Conservation (phyloP, 2,797 vertebrate species). For the Poeciliopsis paucimaculata region DNA sequence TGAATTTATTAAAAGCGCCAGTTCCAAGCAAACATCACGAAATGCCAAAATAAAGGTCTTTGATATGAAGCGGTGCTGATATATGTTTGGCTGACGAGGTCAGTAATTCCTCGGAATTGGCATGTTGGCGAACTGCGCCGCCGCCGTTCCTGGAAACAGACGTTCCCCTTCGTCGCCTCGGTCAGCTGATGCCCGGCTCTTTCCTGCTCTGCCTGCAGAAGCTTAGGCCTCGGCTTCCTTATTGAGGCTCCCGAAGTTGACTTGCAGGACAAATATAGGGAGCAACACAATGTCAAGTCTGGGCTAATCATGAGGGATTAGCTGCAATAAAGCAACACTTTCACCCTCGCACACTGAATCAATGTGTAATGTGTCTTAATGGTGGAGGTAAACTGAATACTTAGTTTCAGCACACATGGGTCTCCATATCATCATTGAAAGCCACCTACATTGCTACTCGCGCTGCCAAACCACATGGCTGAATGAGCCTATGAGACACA, state of each 20-base stretch:
- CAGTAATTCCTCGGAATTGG: constrained; percentile 32
- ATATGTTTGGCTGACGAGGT: constrained; percentile 42
- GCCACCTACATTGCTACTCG: constrained; percentile 75
- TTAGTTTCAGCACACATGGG: constrained; percentile 67
- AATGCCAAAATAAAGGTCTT: constrained; percentile 72
- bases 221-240: constrained; percentile 62
- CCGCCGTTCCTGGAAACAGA: constrained; percentile 54
- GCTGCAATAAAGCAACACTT: constrained; percentile 45
- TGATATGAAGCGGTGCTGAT: constrained; percentile 74
- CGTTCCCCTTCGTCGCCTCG: constrained; percentile 47
- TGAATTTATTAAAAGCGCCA: constrained; percentile 74
- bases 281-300: constrained; percentile 57
- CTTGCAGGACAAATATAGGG: constrained; percentile 66
- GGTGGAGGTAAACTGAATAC: constrained; percentile 63
- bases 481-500: constrained; percentile 73
- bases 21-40: constrained; percentile 66
- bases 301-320: constrained; percentile 58
- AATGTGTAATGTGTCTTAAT: constrained; percentile 54
- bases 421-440: constrained; percentile 64
- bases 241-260: constrained; percentile 64
- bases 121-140: constrained; percentile 31
- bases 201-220: constrained; percentile 64
- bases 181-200: constrained; percentile 55
- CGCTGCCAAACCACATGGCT: constrained; percentile 74
- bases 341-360: constrained; percentile 35